Percentiles rank a stretch among this genome's conserved stretches.
These are phyloP conservation scores for Microctenopoma stevenorrisi DNA, from an alignment of 2,797 vertebrate genomes.

Conservation along the genomic window DNA sequence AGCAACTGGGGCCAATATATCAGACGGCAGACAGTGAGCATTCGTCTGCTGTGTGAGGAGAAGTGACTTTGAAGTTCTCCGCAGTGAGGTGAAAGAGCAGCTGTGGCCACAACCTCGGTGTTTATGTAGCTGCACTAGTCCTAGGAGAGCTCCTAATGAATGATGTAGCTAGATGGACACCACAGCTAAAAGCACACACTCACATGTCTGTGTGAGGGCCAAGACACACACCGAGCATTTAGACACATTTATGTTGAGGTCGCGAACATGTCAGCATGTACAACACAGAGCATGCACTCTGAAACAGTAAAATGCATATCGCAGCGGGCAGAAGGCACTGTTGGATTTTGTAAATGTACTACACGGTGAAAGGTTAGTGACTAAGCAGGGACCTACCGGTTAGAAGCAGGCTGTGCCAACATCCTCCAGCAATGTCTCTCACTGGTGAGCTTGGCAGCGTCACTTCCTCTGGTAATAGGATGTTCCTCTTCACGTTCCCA, in stretches of 20 bases:
- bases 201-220: slow-evolving; percentile 65
- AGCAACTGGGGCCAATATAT: slow-evolving; percentile 76
- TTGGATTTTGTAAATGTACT: neutral
- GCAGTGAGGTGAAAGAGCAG: slow-evolving; percentile 83
- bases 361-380: neutral
- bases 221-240: slow-evolving; percentile 63
- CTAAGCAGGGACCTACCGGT: slow-evolving; percentile 57
- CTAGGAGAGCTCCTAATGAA: slow-evolving; percentile 82
- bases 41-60: slow-evolving; percentile 77
- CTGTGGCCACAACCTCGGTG: slow-evolving; percentile 80
- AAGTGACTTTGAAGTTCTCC: slow-evolving; percentile 84
- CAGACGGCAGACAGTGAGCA: slow-evolving; percentile 76
- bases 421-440: slow-evolving; percentile 57
- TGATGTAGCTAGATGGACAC: slow-evolving; percentile 77
- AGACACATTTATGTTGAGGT: slow-evolving; percentile 46
- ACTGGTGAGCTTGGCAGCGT: slow-evolving; percentile 29
- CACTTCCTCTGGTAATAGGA: slow-evolving; percentile 66
- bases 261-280: slow-evolving; percentile 36
- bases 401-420: slow-evolving; percentile 65
- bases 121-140: slow-evolving; percentile 80
- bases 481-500: slow-evolving; percentile 55
- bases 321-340: slow-evolving; percentile 1
- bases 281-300: slow-evolving; percentile 16
- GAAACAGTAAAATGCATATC: slow-evolving; percentile 12
- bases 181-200: slow-evolving; percentile 67